phyloP scores from a whole-genome alignment of 2,113 vertebrate species.

The Dicentrarchus labrax region DNA sequence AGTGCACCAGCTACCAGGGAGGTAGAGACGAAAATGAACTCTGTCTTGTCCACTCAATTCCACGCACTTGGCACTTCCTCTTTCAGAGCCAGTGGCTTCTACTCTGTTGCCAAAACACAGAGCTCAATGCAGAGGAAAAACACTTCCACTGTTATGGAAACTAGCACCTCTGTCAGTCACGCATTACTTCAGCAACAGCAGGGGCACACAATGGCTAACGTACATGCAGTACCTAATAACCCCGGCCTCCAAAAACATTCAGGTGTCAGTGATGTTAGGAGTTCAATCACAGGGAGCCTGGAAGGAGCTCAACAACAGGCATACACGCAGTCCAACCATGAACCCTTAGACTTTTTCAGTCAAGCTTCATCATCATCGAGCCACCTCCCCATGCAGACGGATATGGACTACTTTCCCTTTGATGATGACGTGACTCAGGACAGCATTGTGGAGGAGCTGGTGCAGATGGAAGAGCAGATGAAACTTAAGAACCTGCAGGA shows the following conservation, averaged over 20 bases:
- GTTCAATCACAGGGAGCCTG: slow-evolving; percentile 81
- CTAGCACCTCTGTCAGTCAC: slow-evolving; percentile 85
- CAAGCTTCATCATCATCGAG: slow-evolving; percentile 85
- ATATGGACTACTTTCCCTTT: slow-evolving; percentile 93
- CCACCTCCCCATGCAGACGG: slow-evolving; percentile 88
- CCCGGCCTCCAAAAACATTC: slow-evolving; percentile 80
- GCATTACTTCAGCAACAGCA: slow-evolving; percentile 86
- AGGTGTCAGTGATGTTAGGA: slow-evolving; percentile 83
- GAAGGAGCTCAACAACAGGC: slow-evolving; percentile 83
- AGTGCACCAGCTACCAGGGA: slow-evolving; percentile 84
- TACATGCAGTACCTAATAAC: slow-evolving; percentile 81
- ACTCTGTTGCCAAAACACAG: slow-evolving; percentile 84
- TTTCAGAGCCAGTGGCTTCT: slow-evolving; percentile 82
- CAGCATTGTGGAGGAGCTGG: slow-evolving; percentile 98
- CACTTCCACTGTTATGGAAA: slow-evolving; percentile 86
- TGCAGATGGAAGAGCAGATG: slow-evolving; percentile 99
- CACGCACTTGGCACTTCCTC: slow-evolving; percentile 80
- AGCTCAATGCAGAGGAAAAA: slow-evolving; percentile 88
- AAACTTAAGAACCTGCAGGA: slow-evolving; percentile 90
- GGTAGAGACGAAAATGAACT: slow-evolving; percentile 80
- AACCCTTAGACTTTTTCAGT: slow-evolving; percentile 79
- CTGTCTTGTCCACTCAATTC: slow-evolving; percentile 71
- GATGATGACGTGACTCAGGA: slow-evolving; percentile 99
- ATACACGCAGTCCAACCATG: slow-evolving; percentile 81
- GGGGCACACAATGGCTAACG: slow-evolving; percentile 85